A percentile compares a stretch with the other conserved stretches of the same genome.
phyloP scores from a whole-genome alignment of 2,888 invertebrate species.

The Catocala sponsa region DNA sequence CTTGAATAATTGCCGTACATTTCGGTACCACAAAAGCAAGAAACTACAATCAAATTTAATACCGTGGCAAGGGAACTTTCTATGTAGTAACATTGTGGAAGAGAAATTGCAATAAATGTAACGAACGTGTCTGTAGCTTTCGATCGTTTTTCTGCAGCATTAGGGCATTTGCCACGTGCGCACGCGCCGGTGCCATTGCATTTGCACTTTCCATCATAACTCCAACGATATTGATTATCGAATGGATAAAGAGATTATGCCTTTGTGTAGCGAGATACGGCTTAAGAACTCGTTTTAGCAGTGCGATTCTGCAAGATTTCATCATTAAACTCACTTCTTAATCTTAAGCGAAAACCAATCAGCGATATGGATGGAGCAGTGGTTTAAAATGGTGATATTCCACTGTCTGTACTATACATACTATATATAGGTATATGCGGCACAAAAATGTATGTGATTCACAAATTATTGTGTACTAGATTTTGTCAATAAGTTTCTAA shows the following conservation, averaged over 20 bases:
- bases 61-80: constrained; percentile 33
- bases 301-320: too few species aligned
- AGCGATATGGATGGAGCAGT: too few species aligned
- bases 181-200: constrained; percentile 12
- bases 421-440: too few species aligned
- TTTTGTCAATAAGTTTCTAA: too few species aligned
- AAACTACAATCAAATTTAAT: not conserved
- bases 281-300: too few species aligned
- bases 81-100: constrained; percentile 36
- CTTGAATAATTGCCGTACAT: not conserved
- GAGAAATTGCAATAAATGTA: constrained; percentile 47
- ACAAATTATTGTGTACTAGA: too few species aligned
- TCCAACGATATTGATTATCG: not conserved
- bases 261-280: not conserved
- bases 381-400: too few species aligned
- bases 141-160: constrained; percentile 42
- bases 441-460: too few species aligned
- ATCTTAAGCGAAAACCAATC: too few species aligned
- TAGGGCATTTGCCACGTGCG: constrained; percentile 34
- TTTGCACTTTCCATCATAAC: constrained; percentile 11
- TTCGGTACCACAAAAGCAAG: not conserved
- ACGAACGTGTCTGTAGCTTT: constrained; percentile 24
- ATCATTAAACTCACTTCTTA: too few species aligned
- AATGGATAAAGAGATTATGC: not conserved
- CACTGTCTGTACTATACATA: too few species aligned